phyloP scores from a whole-genome alignment of 2,113 vertebrate species.

The Origma solitaria region DNA sequence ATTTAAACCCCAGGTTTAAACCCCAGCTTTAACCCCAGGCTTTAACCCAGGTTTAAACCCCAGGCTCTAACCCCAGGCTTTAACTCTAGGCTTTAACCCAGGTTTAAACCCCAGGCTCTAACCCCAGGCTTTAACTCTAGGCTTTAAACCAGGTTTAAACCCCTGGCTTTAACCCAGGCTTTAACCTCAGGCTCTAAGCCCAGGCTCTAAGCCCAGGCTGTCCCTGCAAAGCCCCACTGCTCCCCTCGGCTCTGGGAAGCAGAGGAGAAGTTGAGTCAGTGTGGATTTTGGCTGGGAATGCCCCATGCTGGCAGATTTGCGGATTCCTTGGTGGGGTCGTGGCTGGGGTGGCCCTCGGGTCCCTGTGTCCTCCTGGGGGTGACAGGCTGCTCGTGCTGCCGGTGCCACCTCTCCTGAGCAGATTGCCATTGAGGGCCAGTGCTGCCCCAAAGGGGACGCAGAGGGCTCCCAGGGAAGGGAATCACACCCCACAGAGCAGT shows the following conservation, averaged over 20 bases:
- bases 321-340: accelerated
- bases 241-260: not conserved
- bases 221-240: not conserved
- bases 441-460: not conserved
- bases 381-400: not conserved
- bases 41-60: not conserved
- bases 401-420: not conserved
- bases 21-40: not conserved
- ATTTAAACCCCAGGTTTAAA: too few species aligned
- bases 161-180: not conserved
- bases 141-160: not conserved
- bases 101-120: not conserved
- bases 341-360: not conserved
- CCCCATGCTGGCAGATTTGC: not conserved
- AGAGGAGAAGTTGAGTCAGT: not conserved
- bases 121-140: not conserved
- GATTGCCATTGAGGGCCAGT: not conserved
- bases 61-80: not conserved
- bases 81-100: not conserved
- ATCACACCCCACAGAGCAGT: not conserved
- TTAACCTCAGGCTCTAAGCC: not conserved
- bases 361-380: not conserved
- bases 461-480: not conserved
- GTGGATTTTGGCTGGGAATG: too few species aligned
- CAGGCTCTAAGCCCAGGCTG: not conserved